These are phyloP conservation scores for Otus scops DNA, from an alignment of 2,797 vertebrate genomes.

Conservation along the genomic window DNA sequence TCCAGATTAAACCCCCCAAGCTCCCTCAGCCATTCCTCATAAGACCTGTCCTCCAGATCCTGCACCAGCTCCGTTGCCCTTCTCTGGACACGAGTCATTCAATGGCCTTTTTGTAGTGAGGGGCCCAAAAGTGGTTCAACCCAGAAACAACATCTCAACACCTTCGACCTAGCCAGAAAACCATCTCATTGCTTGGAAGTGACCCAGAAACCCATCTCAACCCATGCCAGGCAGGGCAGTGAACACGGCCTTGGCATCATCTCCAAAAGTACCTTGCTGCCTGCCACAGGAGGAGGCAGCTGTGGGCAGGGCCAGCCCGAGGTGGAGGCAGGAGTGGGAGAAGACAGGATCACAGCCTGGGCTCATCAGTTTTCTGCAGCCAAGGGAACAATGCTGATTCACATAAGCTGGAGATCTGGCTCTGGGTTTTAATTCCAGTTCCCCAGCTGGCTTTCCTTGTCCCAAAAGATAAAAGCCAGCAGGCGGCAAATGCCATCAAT, in stretches of 20 bases:
- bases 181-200: background rate
- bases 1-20: no score
- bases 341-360: background rate
- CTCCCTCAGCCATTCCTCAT: no score
- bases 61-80: no score
- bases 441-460: slow-evolving; percentile 13
- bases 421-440: slow-evolving; percentile 35
- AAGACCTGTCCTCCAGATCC: no score
- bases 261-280: background rate
- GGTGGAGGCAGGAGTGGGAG: background rate
- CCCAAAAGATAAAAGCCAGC: slow-evolving; percentile 53
- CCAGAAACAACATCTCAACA: background rate
- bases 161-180: background rate
- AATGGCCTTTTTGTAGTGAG: no score
- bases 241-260: background rate
- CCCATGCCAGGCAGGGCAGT: background rate
- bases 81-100: no score
- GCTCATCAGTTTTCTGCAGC: background rate
- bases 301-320: accelerated
- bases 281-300: background rate
- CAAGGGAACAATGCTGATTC: background rate
- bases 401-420: background rate
- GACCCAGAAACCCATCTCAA: background rate
- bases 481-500: slow-evolving; percentile 26
- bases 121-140: background rate